A percentile compares a stretch with the other conserved stretches of the same genome.
phyloP scores from a whole-genome alignment of 2,113 vertebrate genomes.

The Rhabdomys dilectus region DNA sequence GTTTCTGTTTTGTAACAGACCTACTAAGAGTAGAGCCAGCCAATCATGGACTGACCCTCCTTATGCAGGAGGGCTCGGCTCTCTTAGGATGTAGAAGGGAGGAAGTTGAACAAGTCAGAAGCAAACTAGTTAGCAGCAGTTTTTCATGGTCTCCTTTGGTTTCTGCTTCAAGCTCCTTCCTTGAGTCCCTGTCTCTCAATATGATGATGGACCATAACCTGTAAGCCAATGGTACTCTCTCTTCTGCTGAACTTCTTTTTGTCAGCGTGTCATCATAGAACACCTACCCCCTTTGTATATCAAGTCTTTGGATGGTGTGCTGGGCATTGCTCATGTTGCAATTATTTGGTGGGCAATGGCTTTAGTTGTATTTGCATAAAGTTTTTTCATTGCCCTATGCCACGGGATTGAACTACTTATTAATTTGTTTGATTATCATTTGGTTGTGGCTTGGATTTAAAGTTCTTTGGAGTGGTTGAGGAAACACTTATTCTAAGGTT shows the following conservation, averaged over 20 bases:
- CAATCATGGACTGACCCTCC: neutral
- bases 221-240: neutral
- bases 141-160: neutral
- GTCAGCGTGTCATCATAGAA: neutral
- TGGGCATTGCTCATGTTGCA: neutral
- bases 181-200: neutral
- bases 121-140: neutral
- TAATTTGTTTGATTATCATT: neutral
- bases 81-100: neutral
- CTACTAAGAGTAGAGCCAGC: neutral
- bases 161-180: neutral
- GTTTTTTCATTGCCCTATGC: neutral
- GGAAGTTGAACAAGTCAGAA: neutral
- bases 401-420: neutral
- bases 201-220: neutral
- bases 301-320: neutral
- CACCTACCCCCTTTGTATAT: neutral
- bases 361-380: conserved; percentile 10
- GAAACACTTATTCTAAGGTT: neutral
- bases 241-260: neutral
- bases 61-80: neutral
- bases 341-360: neutral
- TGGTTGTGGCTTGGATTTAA: neutral
- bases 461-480: neutral
- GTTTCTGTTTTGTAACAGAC: neutral